phyloP scores from a whole-genome alignment of 2,113 vertebrate species.

The Salvelinus namaycush region DNA sequence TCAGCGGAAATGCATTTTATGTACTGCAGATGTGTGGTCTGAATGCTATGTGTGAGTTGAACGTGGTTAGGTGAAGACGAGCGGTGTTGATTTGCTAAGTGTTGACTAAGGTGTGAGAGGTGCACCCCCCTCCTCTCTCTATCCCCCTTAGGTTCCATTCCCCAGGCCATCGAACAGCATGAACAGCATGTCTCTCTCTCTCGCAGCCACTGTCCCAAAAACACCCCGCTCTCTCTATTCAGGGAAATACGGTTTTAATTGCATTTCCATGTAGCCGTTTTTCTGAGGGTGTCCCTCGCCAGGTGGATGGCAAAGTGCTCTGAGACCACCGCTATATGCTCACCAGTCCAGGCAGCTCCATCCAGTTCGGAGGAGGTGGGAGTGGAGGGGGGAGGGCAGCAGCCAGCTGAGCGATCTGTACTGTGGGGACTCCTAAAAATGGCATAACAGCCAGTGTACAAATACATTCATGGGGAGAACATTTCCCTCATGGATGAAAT shows the following conservation, averaged over 20 bases:
- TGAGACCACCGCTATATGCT: conserved; percentile 62
- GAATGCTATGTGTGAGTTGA: neutral
- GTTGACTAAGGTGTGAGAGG: conserved; percentile 11
- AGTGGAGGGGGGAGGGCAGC: neutral
- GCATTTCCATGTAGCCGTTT: conserved; percentile 76
- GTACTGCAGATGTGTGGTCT: neutral
- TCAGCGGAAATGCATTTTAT: conserved; percentile 2
- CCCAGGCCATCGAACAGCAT: conserved; percentile 44
- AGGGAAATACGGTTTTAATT: conserved; percentile 74
- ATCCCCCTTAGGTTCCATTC: conserved; percentile 7
- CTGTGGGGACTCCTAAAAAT: conserved; percentile 67
- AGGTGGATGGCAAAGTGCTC: conserved; percentile 68
- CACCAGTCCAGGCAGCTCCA: conserved; percentile 56
- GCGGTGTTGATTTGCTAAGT: conserved; percentile 14
- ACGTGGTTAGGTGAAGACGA: conserved; percentile 9
- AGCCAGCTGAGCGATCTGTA: no score
- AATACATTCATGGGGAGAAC: conserved; percentile 75
- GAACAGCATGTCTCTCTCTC: conserved; percentile 43
- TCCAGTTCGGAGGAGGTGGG: conserved; percentile 48
- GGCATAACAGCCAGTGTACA: conserved; percentile 70
- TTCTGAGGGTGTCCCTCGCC: conserved; percentile 67
- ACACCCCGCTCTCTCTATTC: conserved; percentile 52
- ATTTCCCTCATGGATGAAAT: conserved; percentile 70
- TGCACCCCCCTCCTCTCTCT: neutral
- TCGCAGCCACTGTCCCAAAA: conserved; percentile 53